Conservation (phyloP, 2,888 invertebrate genomes). For the Tupiocoris notatus region DNA sequence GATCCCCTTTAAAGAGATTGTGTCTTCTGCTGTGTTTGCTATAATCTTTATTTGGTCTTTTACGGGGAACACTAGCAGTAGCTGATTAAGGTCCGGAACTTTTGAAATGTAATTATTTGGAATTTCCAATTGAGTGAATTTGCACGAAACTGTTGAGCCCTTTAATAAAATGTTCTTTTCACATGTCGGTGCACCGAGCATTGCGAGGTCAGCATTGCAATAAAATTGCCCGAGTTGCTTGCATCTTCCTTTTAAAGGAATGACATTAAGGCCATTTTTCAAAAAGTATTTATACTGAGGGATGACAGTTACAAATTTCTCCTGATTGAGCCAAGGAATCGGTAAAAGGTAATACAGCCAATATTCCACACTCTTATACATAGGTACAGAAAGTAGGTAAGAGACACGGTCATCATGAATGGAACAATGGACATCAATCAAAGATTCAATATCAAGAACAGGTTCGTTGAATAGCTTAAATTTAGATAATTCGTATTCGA, state of each 20-base stretch:
- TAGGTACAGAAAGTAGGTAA: neutral
- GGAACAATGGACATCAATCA: neutral
- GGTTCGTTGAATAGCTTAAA: neutral
- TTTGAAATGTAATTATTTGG: neutral
- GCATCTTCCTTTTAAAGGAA: neutral
- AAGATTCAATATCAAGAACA: neutral
- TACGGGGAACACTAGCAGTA: too few species aligned
- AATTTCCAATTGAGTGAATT: neutral
- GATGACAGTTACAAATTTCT: too few species aligned
- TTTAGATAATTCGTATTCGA: neutral
- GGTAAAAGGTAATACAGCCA: neutral
- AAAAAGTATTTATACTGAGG: too few species aligned
- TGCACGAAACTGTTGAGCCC: neutral
- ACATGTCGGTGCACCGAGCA: neutral
- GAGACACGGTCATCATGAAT: neutral
- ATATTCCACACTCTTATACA: too few species aligned
- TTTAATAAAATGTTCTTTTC: neutral
- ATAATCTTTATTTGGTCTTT: too few species aligned
- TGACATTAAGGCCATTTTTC: neutral
- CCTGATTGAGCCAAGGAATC: too few species aligned
- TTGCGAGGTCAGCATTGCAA: too few species aligned
- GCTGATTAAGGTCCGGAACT: neutral
- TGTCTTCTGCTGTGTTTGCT: neutral
- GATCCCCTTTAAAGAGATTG: neutral
- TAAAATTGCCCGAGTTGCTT: too few species aligned